Evolutionary conservation across 2,888 invertebrate species (phyloP).

Genomic region (Cartodere bifasciata): DNA sequence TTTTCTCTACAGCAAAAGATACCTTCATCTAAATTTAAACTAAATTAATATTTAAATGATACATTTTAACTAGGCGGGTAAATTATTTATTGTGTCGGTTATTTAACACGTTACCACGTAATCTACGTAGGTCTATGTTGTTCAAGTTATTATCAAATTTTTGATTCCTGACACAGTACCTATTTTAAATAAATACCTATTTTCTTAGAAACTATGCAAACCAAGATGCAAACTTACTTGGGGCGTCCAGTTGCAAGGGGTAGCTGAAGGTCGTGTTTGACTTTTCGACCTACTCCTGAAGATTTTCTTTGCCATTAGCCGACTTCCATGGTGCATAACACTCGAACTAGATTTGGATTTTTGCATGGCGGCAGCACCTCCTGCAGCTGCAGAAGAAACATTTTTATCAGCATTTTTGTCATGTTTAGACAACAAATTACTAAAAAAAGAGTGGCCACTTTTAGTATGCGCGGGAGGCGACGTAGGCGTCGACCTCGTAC

Average conservation of each 20-base stretch:
- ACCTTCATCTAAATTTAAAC: too few relatives aligned
- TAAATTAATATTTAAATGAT: too few relatives aligned
- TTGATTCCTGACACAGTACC: too few relatives aligned
- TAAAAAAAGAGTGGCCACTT: conserved; percentile 48
- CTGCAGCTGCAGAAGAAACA: conserved; percentile 27
- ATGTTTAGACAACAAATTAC: conserved; percentile 42
- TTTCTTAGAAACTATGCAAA: too few relatives aligned
- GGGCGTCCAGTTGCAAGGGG: conserved; percentile 65
- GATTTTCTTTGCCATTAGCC: conserved; percentile 70
- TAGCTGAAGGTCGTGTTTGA: conserved; percentile 49
- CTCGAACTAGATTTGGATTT: conserved; percentile 82
- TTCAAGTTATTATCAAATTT: too few relatives aligned
- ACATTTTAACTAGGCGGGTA: too few relatives aligned
- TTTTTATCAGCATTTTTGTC: conserved; percentile 14
- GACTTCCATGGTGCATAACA: conserved; percentile 59
- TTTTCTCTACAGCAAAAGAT: too few relatives aligned
- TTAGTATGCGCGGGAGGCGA: conserved; percentile 38
- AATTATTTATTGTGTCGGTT: too few relatives aligned
- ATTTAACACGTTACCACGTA: too few relatives aligned
- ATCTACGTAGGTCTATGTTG: too few relatives aligned
- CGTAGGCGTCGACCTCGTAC: conserved; percentile 31
- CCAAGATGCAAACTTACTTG: conserved; percentile 55
- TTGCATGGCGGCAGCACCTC: conserved; percentile 64
- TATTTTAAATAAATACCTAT: too few relatives aligned
- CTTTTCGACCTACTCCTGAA: conserved; percentile 77